Conservation (phyloP, 2,797 vertebrate species). For the Coranthus polyacanthus region DNA sequence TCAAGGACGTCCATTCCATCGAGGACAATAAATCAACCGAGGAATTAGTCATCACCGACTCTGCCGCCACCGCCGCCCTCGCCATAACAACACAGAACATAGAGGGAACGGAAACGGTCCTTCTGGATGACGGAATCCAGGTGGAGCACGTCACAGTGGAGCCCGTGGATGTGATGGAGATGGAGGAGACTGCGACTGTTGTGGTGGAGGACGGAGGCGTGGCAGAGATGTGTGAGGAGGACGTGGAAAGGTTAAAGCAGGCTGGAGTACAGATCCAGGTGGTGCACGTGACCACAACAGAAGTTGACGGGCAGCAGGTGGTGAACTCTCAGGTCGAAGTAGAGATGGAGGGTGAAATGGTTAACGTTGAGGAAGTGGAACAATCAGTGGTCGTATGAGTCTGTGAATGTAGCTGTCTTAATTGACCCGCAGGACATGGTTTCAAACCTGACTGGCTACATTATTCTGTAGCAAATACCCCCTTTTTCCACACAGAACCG, state of each 20-base stretch:
- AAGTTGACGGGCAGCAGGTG: conserved; percentile 84
- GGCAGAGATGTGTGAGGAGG: conserved; percentile 83
- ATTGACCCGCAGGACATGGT: conserved; percentile 12
- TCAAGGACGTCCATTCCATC: conserved; percentile 89
- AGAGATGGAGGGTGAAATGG: conserved; percentile 81
- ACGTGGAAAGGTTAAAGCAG: conserved; percentile 81
- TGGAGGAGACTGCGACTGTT: conserved; percentile 89
- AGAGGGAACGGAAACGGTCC: conserved; percentile 86
- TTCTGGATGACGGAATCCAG: conserved; percentile 89
- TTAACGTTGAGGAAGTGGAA: conserved; percentile 68
- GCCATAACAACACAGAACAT: conserved; percentile 78
- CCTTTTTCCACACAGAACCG: conserved; percentile 16
- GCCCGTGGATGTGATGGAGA: conserved; percentile 90
- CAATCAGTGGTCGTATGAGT: conserved; percentile 68
- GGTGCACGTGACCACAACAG: conserved; percentile 83
- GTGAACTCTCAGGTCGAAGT: conserved; percentile 89
- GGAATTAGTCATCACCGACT: conserved; percentile 86
- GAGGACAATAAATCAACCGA: conserved; percentile 79
- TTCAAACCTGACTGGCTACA: conserved; percentile 7
- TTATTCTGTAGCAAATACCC: conserved; percentile 14
- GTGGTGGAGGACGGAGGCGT: conserved; percentile 85
- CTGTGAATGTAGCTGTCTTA: conserved; percentile 13
- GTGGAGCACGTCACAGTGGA: conserved; percentile 92
- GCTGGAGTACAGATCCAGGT: conserved; percentile 91
- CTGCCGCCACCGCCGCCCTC: conserved; percentile 82